Base-by-base conservation (phyloP, 2,797 vertebrate species). In the Lateolabrax maculatus region DNA sequence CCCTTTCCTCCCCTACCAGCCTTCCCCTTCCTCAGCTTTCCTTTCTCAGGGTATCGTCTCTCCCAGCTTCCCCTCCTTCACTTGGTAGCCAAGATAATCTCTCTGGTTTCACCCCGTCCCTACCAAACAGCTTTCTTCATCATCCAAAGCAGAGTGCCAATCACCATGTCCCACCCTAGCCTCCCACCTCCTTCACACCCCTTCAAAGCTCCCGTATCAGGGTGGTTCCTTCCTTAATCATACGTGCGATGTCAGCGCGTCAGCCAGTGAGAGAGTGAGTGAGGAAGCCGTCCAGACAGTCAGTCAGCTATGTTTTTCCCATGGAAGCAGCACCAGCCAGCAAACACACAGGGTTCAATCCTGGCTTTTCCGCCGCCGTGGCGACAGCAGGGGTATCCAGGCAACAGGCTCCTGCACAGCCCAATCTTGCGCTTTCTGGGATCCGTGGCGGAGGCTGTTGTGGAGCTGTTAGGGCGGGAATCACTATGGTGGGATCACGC, bases 341-440 rank as follows among this genome's bases (percentile, higher is more conserved):
- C 66, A 70, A 48, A 66, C 44, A 12, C 69, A 36, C 64, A 31
- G 63, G 6, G 15, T 43, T 81, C 75, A 31, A 21, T 83, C 77
- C 78, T 85, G 79, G 84, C 77, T 81, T 51, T 41, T 46, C n/a
- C 21, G 41, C 78, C 65, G 39, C 81, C 11, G 84, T 44, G 65
- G 85, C 39, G 29, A 87, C 82, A 75, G 83, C 70, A 49, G 73
- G 62, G 84, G 93, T 94, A 91, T 93, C 92, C 91, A 93, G 91
- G 93, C 93, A 94, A 94, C 93, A 93, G 92, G 91, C 89, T 90
- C 84, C 76, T 34, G 62, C 70, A 58, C 80, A 72, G 61, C 76
- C 68, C 12, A 56, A 71, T 81, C 53, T 18, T 39, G 27, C 36
- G 12, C 75, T 77, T 74, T 77, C 74, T 57, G 73, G 48, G 70